phyloP scores from a whole-genome alignment of 1,140 invertebrate genomes.

The Ips typographus region DNA sequence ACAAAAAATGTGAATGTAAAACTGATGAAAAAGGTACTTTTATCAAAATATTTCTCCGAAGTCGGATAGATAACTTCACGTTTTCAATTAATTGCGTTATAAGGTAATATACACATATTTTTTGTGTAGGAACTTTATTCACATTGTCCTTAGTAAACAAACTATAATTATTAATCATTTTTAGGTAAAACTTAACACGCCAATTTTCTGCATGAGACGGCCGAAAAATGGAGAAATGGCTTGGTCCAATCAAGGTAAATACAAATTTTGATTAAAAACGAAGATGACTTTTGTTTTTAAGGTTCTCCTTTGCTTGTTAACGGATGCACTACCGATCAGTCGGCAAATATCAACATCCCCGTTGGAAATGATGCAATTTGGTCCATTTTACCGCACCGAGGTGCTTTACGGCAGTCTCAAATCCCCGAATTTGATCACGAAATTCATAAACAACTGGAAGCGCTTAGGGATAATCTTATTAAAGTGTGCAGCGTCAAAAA shows the following conservation, averaged over 20 bases:
- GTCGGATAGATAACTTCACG: neutral
- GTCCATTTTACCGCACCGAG: conserved; percentile 59
- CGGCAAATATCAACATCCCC: conserved; percentile 65
- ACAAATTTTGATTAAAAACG: neutral
- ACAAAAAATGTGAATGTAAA: too few species aligned
- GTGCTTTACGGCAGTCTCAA: conserved; percentile 57
- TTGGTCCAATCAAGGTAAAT: conserved; percentile 65
- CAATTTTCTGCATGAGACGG: conserved; percentile 61
- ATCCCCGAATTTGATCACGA: conserved; percentile 57
- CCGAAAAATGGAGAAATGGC: conserved; percentile 67
- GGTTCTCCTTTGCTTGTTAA: conserved; percentile 59
- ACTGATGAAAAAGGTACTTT: too few species aligned
- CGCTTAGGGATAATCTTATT: conserved; percentile 58
- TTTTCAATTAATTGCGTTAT: too few species aligned
- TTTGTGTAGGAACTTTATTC: too few species aligned
- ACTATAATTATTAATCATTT: conserved; percentile 21
- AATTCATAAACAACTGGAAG: conserved; percentile 57
- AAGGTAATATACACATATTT: too few species aligned
- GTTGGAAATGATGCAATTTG: conserved; percentile 61
- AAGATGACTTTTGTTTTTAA: neutral
- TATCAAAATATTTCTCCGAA: too few species aligned
- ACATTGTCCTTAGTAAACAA: too few species aligned
- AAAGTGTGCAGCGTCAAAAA: conserved; percentile 49
- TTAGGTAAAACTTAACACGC: conserved; percentile 60
- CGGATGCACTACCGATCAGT: conserved; percentile 50